phyloP scores from a whole-genome alignment of 2,113 vertebrate genomes.

The Lutjanus erythropterus region DNA sequence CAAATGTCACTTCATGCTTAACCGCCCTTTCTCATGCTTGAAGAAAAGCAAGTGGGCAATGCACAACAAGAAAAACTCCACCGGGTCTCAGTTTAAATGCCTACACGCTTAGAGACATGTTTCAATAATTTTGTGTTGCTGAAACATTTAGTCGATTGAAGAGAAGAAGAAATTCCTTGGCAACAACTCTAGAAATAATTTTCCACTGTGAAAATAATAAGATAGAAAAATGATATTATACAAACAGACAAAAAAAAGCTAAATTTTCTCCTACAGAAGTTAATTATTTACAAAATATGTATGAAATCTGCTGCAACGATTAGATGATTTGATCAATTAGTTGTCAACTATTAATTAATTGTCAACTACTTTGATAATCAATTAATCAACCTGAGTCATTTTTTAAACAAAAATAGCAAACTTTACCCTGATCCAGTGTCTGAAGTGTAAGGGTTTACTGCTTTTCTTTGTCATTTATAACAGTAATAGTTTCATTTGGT shows the following conservation, averaged over 20 bases:
- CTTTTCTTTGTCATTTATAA: too few relatives aligned
- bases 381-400: too few relatives aligned
- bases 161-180: constrained; percentile 13
- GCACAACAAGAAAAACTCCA: constrained; percentile 51
- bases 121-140: constrained; percentile 48
- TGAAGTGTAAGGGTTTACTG: too few relatives aligned
- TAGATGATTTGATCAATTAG: too few relatives aligned
- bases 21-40: constrained; percentile 75
- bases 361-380: too few relatives aligned
- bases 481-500: too few relatives aligned
- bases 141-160: constrained; percentile 44
- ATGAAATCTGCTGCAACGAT: too few relatives aligned
- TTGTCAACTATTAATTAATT: too few relatives aligned
- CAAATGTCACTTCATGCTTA: constrained; percentile 84
- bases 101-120: constrained; percentile 70
- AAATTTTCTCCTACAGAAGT: background rate
- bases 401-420: too few relatives aligned
- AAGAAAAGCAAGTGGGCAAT: constrained; percentile 70
- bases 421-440: too few relatives aligned
- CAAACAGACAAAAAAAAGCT: background rate
- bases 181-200: constrained; percentile 14
- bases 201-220: background rate
- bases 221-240: background rate
- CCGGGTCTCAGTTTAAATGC: constrained; percentile 67
- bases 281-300: background rate